Evolutionary conservation across 1,140 invertebrate genomes (phyloP), one percentile per base, ranked within the genome.

Genomic region (Drosophila prosaltans): DNA sequence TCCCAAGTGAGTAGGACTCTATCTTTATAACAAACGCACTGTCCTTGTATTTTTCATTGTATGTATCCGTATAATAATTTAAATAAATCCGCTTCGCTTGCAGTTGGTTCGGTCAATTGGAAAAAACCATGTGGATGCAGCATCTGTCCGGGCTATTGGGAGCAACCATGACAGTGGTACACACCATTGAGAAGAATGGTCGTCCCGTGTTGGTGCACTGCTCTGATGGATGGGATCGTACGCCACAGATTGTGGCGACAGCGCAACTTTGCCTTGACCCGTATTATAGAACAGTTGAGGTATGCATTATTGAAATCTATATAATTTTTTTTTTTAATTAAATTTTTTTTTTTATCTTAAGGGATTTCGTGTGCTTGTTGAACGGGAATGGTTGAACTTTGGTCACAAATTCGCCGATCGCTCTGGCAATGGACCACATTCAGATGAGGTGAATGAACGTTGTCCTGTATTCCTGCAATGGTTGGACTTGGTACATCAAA

Each of bases 391-490:
- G 98, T 92, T 99, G 9, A 97, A 97, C 83, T 99, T 98, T 93
- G 98, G 98, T 0, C 98, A 99, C 93, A 99, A 99, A 93, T 99
- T 99, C 93, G 97, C 96, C 6, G 98, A 99, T 92, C 95, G 98
- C 32, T 98, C 97, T 92, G 98, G 98, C 5, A 96, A 97, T 84
- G 95, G 95, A 11, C 95, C 96, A 16, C 95, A 95, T 24, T 94
- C 94, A 2, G 97, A 98, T 70, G 98, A 99, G 90, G 93, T 94
- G 0, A 98, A 98, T 93, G 98, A 99, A 93, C 94, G 94, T 21
- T 98, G 97, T 92, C 99, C 99, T 11, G 97, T 99, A 69, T 99
- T 99, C 93, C 93, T 99, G 48, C 98, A 99, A 92, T 99, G 98
- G 97, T 94, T 99, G 3, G 98, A 99, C 91, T 97, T 98, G 90